phyloP scores from a whole-genome alignment of 2,113 vertebrate species.

The Tetrax tetrax region DNA sequence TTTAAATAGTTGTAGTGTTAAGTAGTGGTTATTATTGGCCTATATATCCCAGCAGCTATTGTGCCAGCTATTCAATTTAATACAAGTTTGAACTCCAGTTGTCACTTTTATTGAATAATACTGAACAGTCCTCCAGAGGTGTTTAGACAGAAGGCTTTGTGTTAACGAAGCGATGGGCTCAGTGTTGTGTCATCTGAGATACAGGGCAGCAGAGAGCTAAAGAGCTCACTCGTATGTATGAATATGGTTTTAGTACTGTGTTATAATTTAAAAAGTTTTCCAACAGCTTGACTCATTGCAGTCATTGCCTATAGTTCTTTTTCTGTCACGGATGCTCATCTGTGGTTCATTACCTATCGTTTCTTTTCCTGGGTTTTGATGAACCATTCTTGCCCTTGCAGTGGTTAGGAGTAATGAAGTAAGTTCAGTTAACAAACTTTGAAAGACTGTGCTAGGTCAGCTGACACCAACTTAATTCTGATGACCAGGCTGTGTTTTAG shows the following conservation, averaged over 20 bases:
- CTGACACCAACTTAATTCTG: not conserved
- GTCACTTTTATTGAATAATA: not conserved
- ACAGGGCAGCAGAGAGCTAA: not conserved
- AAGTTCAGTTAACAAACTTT: not conserved
- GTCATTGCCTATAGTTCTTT: not conserved
- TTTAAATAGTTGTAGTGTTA: not conserved
- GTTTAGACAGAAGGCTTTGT: not conserved
- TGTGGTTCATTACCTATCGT: not conserved
- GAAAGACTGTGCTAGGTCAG: not conserved
- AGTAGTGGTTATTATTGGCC: not conserved
- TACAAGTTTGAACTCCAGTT: not conserved
- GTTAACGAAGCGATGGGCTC: not conserved
- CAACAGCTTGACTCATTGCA: not conserved
- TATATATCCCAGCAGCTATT: not conserved
- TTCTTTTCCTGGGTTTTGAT: not conserved
- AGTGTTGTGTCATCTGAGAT: not conserved
- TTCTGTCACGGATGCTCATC: not conserved
- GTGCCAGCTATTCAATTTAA: not conserved
- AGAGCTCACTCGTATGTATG: not conserved
- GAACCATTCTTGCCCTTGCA: not conserved
- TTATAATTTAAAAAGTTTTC: not conserved
- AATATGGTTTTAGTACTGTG: not conserved
- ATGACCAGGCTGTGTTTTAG: not conserved
- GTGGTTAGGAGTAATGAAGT: not conserved
- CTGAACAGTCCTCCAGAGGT: not conserved